phyloP scores from a whole-genome alignment of 2,113 vertebrate genomes.

The Turdus rufiventris region DNA sequence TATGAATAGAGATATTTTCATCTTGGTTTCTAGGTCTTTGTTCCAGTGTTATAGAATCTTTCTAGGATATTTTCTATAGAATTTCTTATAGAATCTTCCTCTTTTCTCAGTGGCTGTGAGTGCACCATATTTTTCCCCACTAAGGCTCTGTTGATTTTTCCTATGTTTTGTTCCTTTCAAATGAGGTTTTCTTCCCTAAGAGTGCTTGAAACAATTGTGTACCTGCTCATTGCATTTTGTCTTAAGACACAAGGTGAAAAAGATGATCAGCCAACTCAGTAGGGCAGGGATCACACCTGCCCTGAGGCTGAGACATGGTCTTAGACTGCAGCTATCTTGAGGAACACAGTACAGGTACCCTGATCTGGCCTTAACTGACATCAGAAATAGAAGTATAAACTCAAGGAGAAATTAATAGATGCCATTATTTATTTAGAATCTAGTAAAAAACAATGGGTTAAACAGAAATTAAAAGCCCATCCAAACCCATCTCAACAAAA shows the following conservation, averaged over 20 bases:
- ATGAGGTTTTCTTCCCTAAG: accelerated
- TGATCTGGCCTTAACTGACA: background rate
- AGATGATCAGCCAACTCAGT: background rate
- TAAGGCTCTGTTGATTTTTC: background rate
- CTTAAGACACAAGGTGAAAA: background rate
- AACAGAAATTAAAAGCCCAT: accelerated
- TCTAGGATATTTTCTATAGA: too few relatives aligned
- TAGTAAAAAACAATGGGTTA: accelerated
- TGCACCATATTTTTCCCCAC: accelerated
- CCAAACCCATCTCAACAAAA: background rate
- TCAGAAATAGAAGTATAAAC: background rate
- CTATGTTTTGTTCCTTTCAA: accelerated
- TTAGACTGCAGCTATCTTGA: accelerated
- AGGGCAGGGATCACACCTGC: background rate
- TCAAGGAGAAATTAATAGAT: background rate
- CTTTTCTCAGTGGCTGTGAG: background rate
- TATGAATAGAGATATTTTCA: background rate
- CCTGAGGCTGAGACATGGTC: background rate
- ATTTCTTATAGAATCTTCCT: background rate
- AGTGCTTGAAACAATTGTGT: background rate
- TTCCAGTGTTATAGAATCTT: too few relatives aligned
- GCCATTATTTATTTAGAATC: background rate
- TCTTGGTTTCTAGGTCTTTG: background rate
- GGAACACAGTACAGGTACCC: accelerated
- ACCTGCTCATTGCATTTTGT: background rate